Percentiles rank a stretch among this genome's conserved stretches.
Conservation (phyloP, 2,797 vertebrate genomes). For the Fringilla coelebs region DNA sequence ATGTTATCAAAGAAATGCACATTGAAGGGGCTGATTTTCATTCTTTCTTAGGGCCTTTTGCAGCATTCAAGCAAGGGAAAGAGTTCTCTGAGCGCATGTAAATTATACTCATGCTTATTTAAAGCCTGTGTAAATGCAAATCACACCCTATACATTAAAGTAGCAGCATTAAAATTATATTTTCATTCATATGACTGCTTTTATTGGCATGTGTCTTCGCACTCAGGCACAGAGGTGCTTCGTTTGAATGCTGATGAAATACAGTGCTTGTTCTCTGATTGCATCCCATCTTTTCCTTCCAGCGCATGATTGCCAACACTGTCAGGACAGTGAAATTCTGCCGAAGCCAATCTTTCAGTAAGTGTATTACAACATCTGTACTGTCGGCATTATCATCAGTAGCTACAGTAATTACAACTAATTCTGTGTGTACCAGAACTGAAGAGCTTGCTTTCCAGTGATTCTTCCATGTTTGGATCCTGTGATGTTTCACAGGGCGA, state of each 20-base stretch:
- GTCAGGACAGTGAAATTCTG: slow-evolving; percentile 92
- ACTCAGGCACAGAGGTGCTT: slow-evolving; percentile 50
- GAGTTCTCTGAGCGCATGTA: neutral
- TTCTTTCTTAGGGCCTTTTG: slow-evolving; percentile 4
- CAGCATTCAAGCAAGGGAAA: neutral
- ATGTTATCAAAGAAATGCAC: neutral
- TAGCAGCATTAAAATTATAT: slow-evolving; percentile 47
- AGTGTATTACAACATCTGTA: slow-evolving; percentile 68
- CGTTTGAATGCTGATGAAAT: slow-evolving; percentile 50
- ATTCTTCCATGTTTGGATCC: neutral
- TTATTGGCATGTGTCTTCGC: slow-evolving; percentile 42
- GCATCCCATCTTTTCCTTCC: slow-evolving; percentile 67
- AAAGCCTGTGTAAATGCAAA: slow-evolving; percentile 53
- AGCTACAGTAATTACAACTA: slow-evolving; percentile 32
- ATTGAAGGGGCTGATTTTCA: neutral
- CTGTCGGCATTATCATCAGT: neutral
- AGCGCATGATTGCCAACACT: slow-evolving; percentile 98
- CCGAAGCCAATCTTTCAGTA: slow-evolving; percentile 93
- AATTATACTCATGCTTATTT: slow-evolving; percentile 39
- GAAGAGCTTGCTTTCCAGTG: neutral
- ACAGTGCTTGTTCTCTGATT: slow-evolving; percentile 52
- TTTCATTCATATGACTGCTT: slow-evolving; percentile 54
- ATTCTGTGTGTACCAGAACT: neutral
- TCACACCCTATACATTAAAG: slow-evolving; percentile 12
- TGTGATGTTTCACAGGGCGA: neutral